These are phyloP conservation scores for Arnoldichthys spilopterus DNA, from an alignment of 2,797 vertebrate genomes.

Conservation along the genomic window DNA sequence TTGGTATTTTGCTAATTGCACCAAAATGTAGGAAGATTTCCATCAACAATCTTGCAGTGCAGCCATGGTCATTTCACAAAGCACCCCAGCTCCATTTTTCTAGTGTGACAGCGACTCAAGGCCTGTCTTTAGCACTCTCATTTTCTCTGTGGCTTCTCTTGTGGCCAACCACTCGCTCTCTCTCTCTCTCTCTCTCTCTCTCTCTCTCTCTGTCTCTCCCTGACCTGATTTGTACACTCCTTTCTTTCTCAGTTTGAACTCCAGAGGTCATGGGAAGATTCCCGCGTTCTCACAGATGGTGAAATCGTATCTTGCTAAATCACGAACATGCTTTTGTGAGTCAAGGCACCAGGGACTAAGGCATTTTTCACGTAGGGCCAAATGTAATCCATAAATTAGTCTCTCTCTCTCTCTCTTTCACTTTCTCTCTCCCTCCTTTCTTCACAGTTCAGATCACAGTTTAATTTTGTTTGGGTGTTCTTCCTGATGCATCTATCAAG, in stretches of 20 bases:
- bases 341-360: slow-evolving; percentile 42
- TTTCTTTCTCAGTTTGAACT: slow-evolving; percentile 54
- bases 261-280: slow-evolving; percentile 75
- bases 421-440: slow-evolving; percentile 43
- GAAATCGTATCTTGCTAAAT: slow-evolving; percentile 65
- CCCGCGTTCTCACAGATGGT: slow-evolving; percentile 49
- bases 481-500: slow-evolving; percentile 25
- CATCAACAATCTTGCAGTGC: too few species aligned
- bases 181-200: slow-evolving; percentile 4
- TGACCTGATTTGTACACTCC: slow-evolving; percentile 45
- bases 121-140: slow-evolving; percentile 1
- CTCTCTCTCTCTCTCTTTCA: not conserved
- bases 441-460: slow-evolving; percentile 37
- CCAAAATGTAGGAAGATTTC: too few species aligned
- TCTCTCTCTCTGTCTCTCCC: slow-evolving; percentile 26
- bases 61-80: slow-evolving; percentile 11
- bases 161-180: not conserved
- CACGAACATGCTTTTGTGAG: slow-evolving; percentile 58
- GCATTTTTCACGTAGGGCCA: slow-evolving; percentile 55
- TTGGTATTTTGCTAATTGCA: too few species aligned
- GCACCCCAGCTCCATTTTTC: too few species aligned
- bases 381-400: slow-evolving; percentile 49
- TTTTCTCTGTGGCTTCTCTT: slow-evolving; percentile 36
- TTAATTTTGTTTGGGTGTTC: slow-evolving; percentile 38
- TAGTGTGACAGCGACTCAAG: too few species aligned